Percentiles rank a stretch among this genome's conserved stretches.
phyloP scores from a whole-genome alignment of 2,888 invertebrate species.

The Macrosiphum euphorbiae region DNA sequence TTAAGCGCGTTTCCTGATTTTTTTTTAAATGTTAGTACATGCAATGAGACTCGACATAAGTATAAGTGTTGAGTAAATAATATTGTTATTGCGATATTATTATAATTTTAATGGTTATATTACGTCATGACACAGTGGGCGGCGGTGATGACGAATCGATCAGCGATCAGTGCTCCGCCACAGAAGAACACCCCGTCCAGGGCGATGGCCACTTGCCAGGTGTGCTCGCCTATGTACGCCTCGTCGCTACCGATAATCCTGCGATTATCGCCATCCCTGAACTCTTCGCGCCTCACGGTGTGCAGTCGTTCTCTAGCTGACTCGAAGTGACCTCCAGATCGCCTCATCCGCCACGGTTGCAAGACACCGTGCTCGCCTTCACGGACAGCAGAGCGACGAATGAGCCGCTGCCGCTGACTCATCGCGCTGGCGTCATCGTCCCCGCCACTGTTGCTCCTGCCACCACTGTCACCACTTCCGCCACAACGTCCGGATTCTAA shows the following conservation, averaged over 20 bases:
- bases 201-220: constrained; percentile 70
- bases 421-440: neutral
- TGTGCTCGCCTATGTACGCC: constrained; percentile 69
- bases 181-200: constrained; percentile 70
- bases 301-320: neutral
- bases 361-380: constrained; percentile 57
- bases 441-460: neutral
- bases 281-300: constrained; percentile 66
- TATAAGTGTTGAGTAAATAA: neutral
- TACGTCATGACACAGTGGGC: constrained; percentile 70
- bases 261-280: constrained; percentile 61
- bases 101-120: constrained; percentile 64
- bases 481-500: constrained; percentile 3
- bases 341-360: constrained; percentile 66
- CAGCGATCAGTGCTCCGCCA: constrained; percentile 70
- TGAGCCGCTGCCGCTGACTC: neutral
- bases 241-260: constrained; percentile 70
- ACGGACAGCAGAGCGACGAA: neutral
- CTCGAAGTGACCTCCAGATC: constrained; percentile 69
- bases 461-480: neutral
- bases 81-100: neutral
- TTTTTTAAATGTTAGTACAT: neutral
- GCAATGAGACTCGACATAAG: neutral
- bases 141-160: constrained; percentile 70
- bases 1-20: neutral